Conservation (phyloP, 2,888 invertebrate species). For the Caenorhabditis macrosperma region DNA sequence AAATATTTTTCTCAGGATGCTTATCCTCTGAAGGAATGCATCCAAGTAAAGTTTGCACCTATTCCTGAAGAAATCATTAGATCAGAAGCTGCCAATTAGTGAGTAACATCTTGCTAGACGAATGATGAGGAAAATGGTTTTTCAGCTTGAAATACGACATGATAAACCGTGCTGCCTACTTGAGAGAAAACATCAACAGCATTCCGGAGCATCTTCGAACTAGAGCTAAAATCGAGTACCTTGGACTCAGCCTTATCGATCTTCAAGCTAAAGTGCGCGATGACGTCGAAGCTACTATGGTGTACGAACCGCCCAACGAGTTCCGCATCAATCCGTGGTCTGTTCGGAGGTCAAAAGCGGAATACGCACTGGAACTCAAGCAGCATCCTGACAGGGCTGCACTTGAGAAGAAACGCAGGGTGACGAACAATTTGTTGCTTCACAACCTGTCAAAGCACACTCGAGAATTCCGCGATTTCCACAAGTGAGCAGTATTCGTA, state of each 20-base stretch:
- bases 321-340: slow-evolving; percentile 97
- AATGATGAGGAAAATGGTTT: not conserved
- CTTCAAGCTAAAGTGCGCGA: slow-evolving; percentile 87
- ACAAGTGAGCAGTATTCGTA: slow-evolving; percentile 82
- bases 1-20: slow-evolving; percentile 15
- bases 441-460: slow-evolving; percentile 83
- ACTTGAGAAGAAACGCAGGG: slow-evolving; percentile 93
- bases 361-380: slow-evolving; percentile 91
- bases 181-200: slow-evolving; percentile 87
- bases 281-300: slow-evolving; percentile 86
- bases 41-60: not conserved
- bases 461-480: slow-evolving; percentile 94
- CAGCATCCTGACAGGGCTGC: slow-evolving; percentile 99
- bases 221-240: slow-evolving; percentile 94
- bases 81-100: slow-evolving; percentile 29
- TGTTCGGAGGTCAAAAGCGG: slow-evolving; percentile 94
- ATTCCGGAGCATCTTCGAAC: slow-evolving; percentile 92
- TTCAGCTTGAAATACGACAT: slow-evolving; percentile 85
- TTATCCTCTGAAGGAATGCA: slow-evolving; percentile 1
- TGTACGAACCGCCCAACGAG: slow-evolving; percentile 94
- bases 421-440: slow-evolving; percentile 96
- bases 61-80: slow-evolving; percentile 6
- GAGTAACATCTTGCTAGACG: not conserved
- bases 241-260: slow-evolving; percentile 93
- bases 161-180: slow-evolving; percentile 90